A percentile compares a stretch with the other conserved stretches of the same genome.
Conservation (phyloP, 2,888 invertebrate genomes). For the Tillus elongatus region DNA sequence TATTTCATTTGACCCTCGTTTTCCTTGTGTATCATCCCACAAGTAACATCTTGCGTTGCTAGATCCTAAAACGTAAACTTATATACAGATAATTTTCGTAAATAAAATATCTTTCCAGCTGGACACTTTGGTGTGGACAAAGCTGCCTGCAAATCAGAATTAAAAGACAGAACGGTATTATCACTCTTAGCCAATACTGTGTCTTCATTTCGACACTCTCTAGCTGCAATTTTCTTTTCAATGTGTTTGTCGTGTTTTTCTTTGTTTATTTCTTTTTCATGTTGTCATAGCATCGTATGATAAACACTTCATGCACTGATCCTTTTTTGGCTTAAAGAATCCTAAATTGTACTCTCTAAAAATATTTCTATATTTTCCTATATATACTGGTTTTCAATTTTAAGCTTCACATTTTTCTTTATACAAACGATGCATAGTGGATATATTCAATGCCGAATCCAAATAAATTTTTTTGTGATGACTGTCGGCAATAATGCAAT, state of each 20-base stretch:
- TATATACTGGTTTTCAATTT: background rate
- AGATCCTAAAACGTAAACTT: conserved; percentile 32
- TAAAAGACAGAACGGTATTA: conserved; percentile 22
- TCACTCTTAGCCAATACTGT: conserved; percentile 21
- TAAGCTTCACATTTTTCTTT: background rate
- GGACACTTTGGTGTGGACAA: conserved; percentile 25
- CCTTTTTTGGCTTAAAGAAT: conserved; percentile 17
- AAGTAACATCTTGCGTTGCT: conserved; percentile 26
- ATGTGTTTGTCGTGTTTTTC: conserved; percentile 18
- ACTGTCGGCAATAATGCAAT: conserved; percentile 4
- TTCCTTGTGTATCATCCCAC: conserved; percentile 30
- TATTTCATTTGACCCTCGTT: conserved; percentile 29
- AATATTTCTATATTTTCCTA: conserved; percentile 6
- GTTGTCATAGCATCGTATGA: conserved; percentile 15
- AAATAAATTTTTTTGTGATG: conserved; percentile 6
- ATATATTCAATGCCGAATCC: conserved; percentile 3
- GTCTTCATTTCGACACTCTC: conserved; percentile 24
- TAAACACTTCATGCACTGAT: conserved; percentile 26
- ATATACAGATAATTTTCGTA: conserved; percentile 28
- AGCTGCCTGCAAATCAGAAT: conserved; percentile 30
- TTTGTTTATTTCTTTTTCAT: conserved; percentile 16
- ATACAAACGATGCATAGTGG: conserved; percentile 6
- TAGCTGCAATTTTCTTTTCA: conserved; percentile 21
- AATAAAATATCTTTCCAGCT: conserved; percentile 27
- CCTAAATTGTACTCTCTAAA: conserved; percentile 5